Percentiles rank a stretch among this genome's conserved stretches.
These are phyloP conservation scores for Acanthosepion esculentum DNA, from an alignment of 2,888 invertebrate genomes.

Conservation along the genomic window DNA sequence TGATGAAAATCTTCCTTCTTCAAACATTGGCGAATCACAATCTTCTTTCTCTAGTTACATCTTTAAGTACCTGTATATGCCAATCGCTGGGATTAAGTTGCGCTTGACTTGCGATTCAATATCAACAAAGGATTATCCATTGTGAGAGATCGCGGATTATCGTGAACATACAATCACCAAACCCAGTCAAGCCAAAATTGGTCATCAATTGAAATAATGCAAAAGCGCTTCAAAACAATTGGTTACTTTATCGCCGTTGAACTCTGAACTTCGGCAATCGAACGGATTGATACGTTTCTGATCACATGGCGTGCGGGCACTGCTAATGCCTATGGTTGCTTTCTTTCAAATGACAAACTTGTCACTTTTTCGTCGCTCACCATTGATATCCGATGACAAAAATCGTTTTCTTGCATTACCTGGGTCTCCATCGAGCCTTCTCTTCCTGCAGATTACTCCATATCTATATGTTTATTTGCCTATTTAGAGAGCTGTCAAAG, in stretches of 20 bases:
- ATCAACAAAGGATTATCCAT: too few relatives aligned
- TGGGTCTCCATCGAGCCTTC: not conserved
- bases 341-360: not conserved
- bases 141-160: too few relatives aligned
- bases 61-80: too few relatives aligned
- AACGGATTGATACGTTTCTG: not conserved
- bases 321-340: not conserved
- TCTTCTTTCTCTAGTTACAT: too few relatives aligned
- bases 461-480: too few relatives aligned
- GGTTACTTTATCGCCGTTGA: not conserved
- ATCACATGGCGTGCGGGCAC: not conserved
- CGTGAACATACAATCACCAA: too few relatives aligned
- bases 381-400: not conserved
- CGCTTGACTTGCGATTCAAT: too few relatives aligned
- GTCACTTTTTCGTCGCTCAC: not conserved
- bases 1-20: too few relatives aligned
- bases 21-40: too few relatives aligned
- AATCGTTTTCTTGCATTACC: not conserved
- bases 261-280: not conserved
- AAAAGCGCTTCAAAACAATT: not conserved
- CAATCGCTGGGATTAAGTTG: too few relatives aligned
- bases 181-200: not conserved
- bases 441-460: too few relatives aligned
- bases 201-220: not conserved
- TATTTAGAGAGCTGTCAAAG: too few relatives aligned